Base-by-base conservation (phyloP, 2,113 vertebrate species). In the Camelus bactrianus region DNA sequence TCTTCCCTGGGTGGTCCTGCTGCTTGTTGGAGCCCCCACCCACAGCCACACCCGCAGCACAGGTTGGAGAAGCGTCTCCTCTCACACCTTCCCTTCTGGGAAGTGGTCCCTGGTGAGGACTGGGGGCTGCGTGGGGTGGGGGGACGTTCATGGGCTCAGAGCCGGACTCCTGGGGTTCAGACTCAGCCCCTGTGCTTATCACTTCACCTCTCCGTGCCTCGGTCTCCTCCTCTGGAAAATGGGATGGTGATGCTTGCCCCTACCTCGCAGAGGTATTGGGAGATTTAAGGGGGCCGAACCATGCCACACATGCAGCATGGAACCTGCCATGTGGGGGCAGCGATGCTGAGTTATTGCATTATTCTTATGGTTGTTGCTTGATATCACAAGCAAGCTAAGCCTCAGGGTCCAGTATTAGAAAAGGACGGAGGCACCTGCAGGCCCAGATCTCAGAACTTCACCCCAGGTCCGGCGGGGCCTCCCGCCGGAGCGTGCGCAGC, bases 341-440 rank as follows among this genome's bases (percentile, higher is more conserved):
- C 24, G 28, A 28, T 48, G 35, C 30, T 2, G 3, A 14, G 14
- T 38, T 6, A 0, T 10, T 4, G 7, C 54, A 0, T 35, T 19
- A 8, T 30, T 32, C 1, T n/a, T n/a, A 2, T 46, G 5, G 24
- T 2, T 17, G 22, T 8, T 7, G 3, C 32, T 22, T 9, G 24
- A 22, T 19, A 0, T 32, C 28, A 3, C 72, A 12, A n/a, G 20
- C 52, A 11, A 64, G 9, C 10, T 54, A 24, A 19, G 3, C 26
- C 62, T 48, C 92, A 69, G 62, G 62, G 62, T 3, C 73, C 35
- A 14, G n/a, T 8, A 19, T 4, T 8, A 8, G 77, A 5, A 46
- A 22, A 79, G 48, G 62, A 30, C 5, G 16, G 83, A 79, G 62
- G 12, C 16, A 4, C 20, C 35, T 46, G 26, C 50, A 14, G 35